Conservation (phyloP, 2,797 vertebrate species). For the Anguilla pacifica region DNA sequence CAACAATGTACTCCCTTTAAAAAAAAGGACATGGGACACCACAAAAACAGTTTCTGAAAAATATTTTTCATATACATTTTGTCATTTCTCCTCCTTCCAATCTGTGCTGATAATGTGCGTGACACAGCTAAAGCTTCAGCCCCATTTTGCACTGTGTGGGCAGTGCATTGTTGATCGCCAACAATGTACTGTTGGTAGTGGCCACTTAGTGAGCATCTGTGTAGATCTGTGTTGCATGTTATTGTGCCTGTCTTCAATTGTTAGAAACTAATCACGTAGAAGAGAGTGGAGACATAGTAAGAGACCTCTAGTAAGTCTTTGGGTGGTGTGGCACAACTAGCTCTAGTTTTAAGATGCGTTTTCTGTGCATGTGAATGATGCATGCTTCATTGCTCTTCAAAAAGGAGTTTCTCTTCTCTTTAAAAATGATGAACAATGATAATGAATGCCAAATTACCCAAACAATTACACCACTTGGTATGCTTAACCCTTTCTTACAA, state of each 20-base stretch:
- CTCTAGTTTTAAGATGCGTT: slow-evolving; percentile 11
- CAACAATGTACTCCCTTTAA: slow-evolving; percentile 84
- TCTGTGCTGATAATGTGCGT: slow-evolving; percentile 52
- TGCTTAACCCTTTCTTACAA: slow-evolving; percentile 27
- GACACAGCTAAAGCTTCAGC: slow-evolving; percentile 58
- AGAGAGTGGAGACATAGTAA: slow-evolving; percentile 42
- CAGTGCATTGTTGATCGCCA: slow-evolving; percentile 93
- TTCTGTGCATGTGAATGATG: slow-evolving; percentile 11
- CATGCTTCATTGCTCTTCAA: slow-evolving; percentile 4
- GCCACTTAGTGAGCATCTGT: slow-evolving; percentile 65
- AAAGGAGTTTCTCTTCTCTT: not conserved
- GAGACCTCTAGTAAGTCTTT: slow-evolving; percentile 45
- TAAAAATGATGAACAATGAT: not conserved
- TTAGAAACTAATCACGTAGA: slow-evolving; percentile 49
- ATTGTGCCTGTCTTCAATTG: slow-evolving; percentile 31
- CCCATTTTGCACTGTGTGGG: slow-evolving; percentile 81
- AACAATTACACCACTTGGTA: slow-evolving; percentile 44
- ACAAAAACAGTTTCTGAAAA: slow-evolving; percentile 23
- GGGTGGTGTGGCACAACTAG: slow-evolving; percentile 50
- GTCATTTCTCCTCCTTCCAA: slow-evolving; percentile 29
- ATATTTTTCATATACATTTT: slow-evolving; percentile 30
- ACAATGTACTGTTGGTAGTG: slow-evolving; percentile 93
- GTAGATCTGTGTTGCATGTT: slow-evolving; percentile 78
- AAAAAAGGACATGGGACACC: slow-evolving; percentile 49
- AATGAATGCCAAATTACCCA: slow-evolving; percentile 50